A percentile compares a stretch with the other conserved stretches of the same genome.
These are phyloP conservation scores for Sisor rabdophorus DNA, from an alignment of 2,113 vertebrate species.

Conservation along the genomic window DNA sequence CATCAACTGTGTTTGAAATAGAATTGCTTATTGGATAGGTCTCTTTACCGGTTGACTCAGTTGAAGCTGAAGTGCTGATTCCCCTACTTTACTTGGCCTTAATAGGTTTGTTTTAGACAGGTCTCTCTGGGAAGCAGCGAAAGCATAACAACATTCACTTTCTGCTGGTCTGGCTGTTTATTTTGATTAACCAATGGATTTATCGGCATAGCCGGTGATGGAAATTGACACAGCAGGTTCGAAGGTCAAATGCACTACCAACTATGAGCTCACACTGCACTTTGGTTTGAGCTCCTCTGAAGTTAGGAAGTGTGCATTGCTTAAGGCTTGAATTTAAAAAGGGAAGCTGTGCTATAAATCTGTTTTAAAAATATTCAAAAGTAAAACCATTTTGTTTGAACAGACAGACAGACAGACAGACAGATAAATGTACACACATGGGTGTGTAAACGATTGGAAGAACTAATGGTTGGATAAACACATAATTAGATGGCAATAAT, in stretches of 20 bases:
- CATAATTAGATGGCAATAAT: too few relatives aligned
- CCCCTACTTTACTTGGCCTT: conserved; percentile 56
- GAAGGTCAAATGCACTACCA: conserved; percentile 15
- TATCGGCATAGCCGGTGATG: conserved; percentile 54
- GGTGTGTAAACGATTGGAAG: too few relatives aligned
- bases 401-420: too few relatives aligned
- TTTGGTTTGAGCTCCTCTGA: background rate
- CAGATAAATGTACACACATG: background rate
- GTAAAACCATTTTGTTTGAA: too few relatives aligned
- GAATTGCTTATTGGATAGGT: conserved; percentile 58
- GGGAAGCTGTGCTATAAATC: background rate
- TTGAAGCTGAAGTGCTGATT: conserved; percentile 64
- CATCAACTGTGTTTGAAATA: conserved; percentile 44
- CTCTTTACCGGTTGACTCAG: background rate
- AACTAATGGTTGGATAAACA: background rate
- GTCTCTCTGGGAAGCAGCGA: conserved; percentile 62
- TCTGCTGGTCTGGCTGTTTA: conserved; percentile 74
- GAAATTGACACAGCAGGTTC: conserved; percentile 70
- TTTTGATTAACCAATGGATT: conserved; percentile 77
- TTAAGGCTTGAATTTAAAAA: background rate
- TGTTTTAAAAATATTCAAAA: background rate
- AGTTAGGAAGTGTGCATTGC: background rate
- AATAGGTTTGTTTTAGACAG: conserved; percentile 72
- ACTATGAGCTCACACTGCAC: background rate
- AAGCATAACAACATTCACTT: conserved; percentile 64